Conservation (phyloP, 1,140 invertebrate species). For the Protaetia brevitarsis region DNA sequence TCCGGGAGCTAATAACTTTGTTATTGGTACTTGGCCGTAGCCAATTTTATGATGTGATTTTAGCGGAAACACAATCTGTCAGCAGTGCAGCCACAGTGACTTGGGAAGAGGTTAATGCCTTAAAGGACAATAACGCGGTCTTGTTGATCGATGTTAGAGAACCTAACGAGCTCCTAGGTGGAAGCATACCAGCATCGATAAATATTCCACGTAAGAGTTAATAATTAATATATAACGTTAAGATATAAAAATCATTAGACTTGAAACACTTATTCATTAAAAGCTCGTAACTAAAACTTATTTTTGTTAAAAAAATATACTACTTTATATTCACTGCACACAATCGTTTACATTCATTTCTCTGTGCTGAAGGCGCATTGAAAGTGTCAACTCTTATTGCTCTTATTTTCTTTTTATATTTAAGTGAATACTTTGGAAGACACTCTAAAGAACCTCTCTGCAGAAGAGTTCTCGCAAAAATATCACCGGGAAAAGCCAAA, state of each 20-base stretch:
- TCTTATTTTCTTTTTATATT: background rate
- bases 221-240: background rate
- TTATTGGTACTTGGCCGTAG: too few species aligned
- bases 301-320: background rate
- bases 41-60: too few species aligned
- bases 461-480: background rate
- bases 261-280: too few species aligned
- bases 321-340: too few species aligned
- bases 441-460: background rate
- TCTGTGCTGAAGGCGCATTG: too few species aligned
- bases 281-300: too few species aligned
- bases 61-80: background rate
- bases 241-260: background rate
- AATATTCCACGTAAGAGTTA: constrained; percentile 6
- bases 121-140: background rate
- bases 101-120: background rate
- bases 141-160: background rate
- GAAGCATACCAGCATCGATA: background rate
- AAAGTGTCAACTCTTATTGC: background rate
- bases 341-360: too few species aligned
- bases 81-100: background rate
- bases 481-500: background rate
- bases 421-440: background rate
- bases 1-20: too few species aligned
- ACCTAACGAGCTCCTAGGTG: background rate